Conservation (phyloP, 2,888 invertebrate species). For the Ametastegia equiseti region DNA sequence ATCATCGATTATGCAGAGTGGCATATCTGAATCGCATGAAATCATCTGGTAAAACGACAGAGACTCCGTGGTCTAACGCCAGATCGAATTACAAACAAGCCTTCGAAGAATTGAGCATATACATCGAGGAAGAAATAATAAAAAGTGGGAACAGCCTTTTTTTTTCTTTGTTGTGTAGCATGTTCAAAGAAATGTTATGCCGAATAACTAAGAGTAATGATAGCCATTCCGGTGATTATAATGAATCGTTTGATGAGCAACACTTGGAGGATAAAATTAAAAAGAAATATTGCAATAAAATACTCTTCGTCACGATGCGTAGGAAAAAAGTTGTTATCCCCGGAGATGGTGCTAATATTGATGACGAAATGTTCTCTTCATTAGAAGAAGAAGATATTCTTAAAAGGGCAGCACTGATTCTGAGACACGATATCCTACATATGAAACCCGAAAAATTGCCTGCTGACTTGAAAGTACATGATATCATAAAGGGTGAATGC, state of each 20-base stretch:
- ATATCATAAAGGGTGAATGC: slow-evolving; percentile 54
- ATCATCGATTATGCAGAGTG: too few species aligned
- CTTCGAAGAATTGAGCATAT: background rate
- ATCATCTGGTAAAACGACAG: background rate
- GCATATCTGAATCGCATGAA: background rate
- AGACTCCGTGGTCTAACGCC: background rate
- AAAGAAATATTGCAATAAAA: background rate
- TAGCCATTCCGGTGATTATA: too few species aligned
- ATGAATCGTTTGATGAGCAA: background rate
- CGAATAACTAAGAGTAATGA: background rate
- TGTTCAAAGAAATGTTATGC: background rate
- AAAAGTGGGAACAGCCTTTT: background rate
- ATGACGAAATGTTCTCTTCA: background rate
- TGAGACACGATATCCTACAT: background rate
- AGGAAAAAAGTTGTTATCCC: background rate
- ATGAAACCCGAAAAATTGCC: background rate
- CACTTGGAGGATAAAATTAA: background rate
- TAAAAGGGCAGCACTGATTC: slow-evolving; percentile 19
- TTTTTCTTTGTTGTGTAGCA: background rate
- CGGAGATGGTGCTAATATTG: background rate
- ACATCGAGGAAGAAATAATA: background rate
- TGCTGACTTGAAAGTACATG: background rate
- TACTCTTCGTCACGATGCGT: background rate
- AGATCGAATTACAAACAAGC: background rate
- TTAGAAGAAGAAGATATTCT: background rate